Conservation (phyloP, 2,888 invertebrate genomes). For the Pardosa pseudoannulata region DNA sequence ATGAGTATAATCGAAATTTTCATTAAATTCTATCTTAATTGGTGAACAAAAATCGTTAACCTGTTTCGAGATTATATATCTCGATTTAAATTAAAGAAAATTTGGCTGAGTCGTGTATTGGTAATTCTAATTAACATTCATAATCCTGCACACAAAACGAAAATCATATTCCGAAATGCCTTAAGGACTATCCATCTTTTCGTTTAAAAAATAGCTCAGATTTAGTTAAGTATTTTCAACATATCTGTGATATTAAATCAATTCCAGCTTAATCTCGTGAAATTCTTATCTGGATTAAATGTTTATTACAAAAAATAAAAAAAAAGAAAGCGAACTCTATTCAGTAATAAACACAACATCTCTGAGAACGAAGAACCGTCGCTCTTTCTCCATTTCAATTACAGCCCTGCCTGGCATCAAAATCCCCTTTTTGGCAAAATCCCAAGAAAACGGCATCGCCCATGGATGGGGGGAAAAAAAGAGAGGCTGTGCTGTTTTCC, state of each 20-base stretch:
- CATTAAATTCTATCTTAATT: no score
- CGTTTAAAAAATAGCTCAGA: no score
- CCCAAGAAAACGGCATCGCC: conserved; percentile 20
- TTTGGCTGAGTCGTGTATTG: no score
- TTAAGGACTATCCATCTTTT: no score
- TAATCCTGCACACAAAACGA: no score
- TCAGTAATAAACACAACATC: conserved; percentile 2
- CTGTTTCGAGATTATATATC: no score
- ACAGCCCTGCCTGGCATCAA: background rate
- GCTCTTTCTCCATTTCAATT: conserved; percentile 24
- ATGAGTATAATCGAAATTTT: no score
- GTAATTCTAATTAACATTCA: no score
- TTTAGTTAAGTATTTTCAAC: no score
- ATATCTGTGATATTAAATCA: background rate
- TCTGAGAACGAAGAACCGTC: background rate
- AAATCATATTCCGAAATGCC: no score
- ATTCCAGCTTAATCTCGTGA: background rate
- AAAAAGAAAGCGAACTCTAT: background rate
- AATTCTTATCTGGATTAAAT: background rate
- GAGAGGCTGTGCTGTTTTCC: background rate
- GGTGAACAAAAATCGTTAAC: no score
- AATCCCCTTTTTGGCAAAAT: conserved; percentile 24
- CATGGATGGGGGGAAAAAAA: conserved; percentile 1
- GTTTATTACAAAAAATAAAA: background rate
- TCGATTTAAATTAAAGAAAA: no score